A percentile compares a stretch with the other conserved stretches of the same genome.
Conservation (phyloP, 2,797 vertebrate genomes). For the Rhinophrynus dorsalis region DNA sequence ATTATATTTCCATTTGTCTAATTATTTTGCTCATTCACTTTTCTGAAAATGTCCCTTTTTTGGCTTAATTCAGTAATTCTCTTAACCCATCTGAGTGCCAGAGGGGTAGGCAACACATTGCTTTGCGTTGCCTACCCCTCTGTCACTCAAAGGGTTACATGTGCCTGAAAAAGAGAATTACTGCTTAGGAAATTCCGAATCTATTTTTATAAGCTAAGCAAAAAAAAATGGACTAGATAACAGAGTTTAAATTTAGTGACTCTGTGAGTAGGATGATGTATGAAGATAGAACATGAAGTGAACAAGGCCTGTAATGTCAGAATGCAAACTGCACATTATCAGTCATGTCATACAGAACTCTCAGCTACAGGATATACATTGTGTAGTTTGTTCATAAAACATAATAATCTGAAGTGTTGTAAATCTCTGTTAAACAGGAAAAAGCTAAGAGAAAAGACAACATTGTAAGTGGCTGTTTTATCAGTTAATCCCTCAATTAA, state of each 20-base stretch:
- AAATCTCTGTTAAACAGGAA: neutral
- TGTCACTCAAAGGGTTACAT: too few species aligned
- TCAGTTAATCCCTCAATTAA: too few species aligned
- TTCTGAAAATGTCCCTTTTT: too few species aligned
- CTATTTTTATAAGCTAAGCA: neutral
- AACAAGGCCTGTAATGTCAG: slow-evolving; percentile 11
- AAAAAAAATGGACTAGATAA: slow-evolving; percentile 6
- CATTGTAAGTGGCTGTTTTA: too few species aligned
- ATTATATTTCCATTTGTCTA: too few species aligned
- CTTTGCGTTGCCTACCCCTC: too few species aligned
- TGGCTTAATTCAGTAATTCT: too few species aligned
- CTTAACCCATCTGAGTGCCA: too few species aligned
- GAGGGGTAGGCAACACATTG: too few species aligned
- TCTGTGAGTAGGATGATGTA: neutral
- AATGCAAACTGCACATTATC: slow-evolving; percentile 22
- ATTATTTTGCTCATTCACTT: too few species aligned
- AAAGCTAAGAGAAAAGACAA: neutral
- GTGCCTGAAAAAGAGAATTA: too few species aligned
- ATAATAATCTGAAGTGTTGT: neutral
- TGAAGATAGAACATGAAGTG: slow-evolving; percentile 23
- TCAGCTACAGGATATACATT: neutral
- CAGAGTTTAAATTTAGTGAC: slow-evolving; percentile 18
- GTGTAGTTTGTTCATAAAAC: neutral
- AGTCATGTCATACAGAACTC: neutral
- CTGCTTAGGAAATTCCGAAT: neutral